phyloP scores from a whole-genome alignment of 2,888 invertebrate genomes.

The Amphipyra berbera region DNA sequence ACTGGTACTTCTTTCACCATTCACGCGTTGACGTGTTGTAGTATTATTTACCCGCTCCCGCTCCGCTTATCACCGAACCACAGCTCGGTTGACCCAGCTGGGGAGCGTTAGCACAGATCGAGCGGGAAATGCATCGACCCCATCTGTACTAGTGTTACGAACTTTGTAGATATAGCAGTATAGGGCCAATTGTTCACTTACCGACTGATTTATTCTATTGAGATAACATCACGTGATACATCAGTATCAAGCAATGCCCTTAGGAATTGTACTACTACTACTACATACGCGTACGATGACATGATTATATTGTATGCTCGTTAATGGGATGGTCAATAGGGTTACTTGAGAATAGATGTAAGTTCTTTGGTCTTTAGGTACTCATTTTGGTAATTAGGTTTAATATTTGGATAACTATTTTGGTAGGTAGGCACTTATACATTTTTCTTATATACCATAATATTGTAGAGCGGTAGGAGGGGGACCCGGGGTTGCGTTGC shows the following conservation, averaged over 20 bases:
- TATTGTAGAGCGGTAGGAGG: too few relatives aligned
- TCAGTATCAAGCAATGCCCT: slow-evolving; percentile 49
- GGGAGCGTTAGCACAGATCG: slow-evolving; percentile 71
- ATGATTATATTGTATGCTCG: neutral
- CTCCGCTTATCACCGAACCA: slow-evolving; percentile 49
- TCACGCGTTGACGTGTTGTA: too few relatives aligned
- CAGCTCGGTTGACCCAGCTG: slow-evolving; percentile 64
- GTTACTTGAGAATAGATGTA: too few relatives aligned
- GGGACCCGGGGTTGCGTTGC: too few relatives aligned
- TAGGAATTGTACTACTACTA: slow-evolving; percentile 18
- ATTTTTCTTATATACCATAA: too few relatives aligned
- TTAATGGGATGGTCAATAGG: neutral
- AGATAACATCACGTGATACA: slow-evolving; percentile 41
- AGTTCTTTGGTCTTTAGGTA: too few relatives aligned
- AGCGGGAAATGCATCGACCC: slow-evolving; percentile 70
- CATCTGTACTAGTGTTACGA: slow-evolving; percentile 41
- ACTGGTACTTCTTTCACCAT: too few relatives aligned
- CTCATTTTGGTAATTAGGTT: too few relatives aligned
- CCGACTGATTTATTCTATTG: slow-evolving; percentile 40
- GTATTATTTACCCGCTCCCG: slow-evolving; percentile 38
- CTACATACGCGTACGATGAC: neutral
- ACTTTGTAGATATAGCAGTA: slow-evolving; percentile 22
- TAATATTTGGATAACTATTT: too few relatives aligned
- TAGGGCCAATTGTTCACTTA: slow-evolving; percentile 22
- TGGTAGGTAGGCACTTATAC: too few relatives aligned